Evolutionary conservation across 1,140 invertebrate species (phyloP).

Genomic region (Acyrthosiphon pisum): DNA sequence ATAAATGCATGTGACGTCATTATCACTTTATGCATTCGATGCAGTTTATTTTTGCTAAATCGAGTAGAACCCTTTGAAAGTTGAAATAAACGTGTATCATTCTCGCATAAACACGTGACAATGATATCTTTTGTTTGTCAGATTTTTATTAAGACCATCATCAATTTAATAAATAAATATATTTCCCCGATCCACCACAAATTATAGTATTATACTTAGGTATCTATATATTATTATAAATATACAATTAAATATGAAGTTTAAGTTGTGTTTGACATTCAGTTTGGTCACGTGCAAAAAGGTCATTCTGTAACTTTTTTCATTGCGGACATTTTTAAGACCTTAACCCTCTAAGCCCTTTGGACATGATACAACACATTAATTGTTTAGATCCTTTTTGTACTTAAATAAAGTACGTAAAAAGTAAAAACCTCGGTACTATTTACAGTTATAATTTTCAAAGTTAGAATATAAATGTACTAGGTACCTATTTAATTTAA

Average conservation of each 20-base stretch:
- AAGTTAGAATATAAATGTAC: neutral
- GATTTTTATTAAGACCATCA: neutral
- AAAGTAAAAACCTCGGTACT: neutral
- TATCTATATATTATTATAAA: neutral
- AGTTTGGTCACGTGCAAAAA: constrained; percentile 4
- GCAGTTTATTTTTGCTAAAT: constrained; percentile 13
- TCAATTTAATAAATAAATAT: neutral
- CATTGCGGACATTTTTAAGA: neutral
- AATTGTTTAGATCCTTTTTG: constrained; percentile 26
- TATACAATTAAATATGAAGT: constrained; percentile 4
- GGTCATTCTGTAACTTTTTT: neutral
- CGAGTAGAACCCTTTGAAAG: neutral
- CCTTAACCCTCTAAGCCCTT: neutral
- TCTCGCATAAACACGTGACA: neutral
- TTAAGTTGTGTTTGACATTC: neutral
- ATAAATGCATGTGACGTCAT: neutral
- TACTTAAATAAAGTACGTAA: constrained; percentile 4
- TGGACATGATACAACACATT: constrained; percentile 21
- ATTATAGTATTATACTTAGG: neutral
- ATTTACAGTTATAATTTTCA: neutral
- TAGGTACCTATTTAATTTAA: neutral
- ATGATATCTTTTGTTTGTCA: neutral
- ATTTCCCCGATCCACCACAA: neutral
- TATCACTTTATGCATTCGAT: constrained; percentile 27
- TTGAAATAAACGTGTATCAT: neutral